Evolutionary conservation across 2,888 invertebrate genomes (phyloP), one percentile per base, ranked within the genome.

Genomic region (Caenorhabditis panamensis): DNA sequence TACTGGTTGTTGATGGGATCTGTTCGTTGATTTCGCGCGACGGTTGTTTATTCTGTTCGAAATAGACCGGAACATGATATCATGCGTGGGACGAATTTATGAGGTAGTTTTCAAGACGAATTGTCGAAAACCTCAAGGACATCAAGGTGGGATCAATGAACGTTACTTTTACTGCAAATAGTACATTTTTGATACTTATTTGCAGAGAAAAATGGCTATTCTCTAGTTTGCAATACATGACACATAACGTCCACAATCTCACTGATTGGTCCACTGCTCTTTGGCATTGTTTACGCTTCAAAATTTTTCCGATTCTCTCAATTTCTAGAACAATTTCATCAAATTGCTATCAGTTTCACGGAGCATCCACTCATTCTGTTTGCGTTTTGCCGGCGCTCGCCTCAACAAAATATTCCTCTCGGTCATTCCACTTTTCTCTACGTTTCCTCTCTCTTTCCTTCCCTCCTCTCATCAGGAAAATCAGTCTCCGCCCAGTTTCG

Each of bases 61-160:
- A 47, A 49, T 61, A 51, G 58, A 75, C 75, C 75, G 66, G 75
- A 75, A 66, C 59, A 59, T 75, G 61, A 75, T 66, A 61, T 75
- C 61, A 75, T 75, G 66, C 44, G 58, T 3, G 16, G 36, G 37
- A 26, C 20, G 49, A 58, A 56, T 58, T 16, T 47, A 47, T 47
- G 47, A 58, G 58, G 28, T 61, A 41, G 20, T 41, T 54, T n/a
- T 62, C 54, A 24, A 44, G 31, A 28, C 18, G 5, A 31, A 13
- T 41, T 44, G 47, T 31, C 56, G 22, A 24, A 18, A 24, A 53
- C 20, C 22, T 53, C n/a, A n/a, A n/a, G n/a, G n/a, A 13, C 16
- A 6, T 56, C 36, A 31, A 56, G 31, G 31, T 20, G 36, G 24
- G 54, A 41, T 41, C 2, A 16, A 41, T 41, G 41, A 13, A 16